Percentiles rank a stretch among this genome's conserved stretches.
phyloP scores from a whole-genome alignment of 2,113 vertebrate species.

The Hydropotes inermis region DNA sequence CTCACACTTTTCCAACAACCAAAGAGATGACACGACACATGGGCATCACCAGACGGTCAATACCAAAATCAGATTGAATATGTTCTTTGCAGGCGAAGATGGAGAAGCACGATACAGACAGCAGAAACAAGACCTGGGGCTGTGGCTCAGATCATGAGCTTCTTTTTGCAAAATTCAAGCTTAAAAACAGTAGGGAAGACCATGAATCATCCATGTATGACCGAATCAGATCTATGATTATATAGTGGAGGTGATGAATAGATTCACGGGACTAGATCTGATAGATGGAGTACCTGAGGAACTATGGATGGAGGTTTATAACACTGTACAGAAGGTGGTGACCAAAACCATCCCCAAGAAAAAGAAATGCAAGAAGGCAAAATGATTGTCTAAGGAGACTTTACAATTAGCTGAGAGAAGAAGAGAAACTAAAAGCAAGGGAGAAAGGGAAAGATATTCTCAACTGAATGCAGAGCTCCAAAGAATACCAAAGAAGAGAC shows the following conservation, averaged over 20 bases:
- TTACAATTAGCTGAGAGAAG: not conserved
- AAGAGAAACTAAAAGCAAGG: not conserved
- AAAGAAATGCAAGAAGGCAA: not conserved
- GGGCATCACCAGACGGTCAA: not conserved
- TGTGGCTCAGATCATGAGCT: not conserved
- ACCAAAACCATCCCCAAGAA: not conserved
- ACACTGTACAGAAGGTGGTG: not conserved
- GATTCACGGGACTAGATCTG: not conserved
- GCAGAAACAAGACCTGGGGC: not conserved
- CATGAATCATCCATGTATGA: not conserved
- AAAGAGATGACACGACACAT: not conserved
- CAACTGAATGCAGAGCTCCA: not conserved
- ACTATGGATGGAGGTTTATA: not conserved
- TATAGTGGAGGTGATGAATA: not conserved
- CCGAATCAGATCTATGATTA: not conserved
- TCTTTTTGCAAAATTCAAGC: not conserved
- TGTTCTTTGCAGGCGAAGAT: not conserved
- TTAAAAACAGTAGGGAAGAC: not conserved
- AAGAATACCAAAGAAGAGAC: not conserved
- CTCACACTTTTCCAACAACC: not conserved
- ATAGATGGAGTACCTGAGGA: not conserved
- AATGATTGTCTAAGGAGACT: not conserved
- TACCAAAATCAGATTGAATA: not conserved
- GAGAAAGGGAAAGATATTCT: not conserved
- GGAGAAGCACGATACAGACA: accelerated